Evolutionary conservation across 2,888 invertebrate genomes (phyloP), one percentile per base, ranked within the genome.

Genomic region (Apamea monoglypha): DNA sequence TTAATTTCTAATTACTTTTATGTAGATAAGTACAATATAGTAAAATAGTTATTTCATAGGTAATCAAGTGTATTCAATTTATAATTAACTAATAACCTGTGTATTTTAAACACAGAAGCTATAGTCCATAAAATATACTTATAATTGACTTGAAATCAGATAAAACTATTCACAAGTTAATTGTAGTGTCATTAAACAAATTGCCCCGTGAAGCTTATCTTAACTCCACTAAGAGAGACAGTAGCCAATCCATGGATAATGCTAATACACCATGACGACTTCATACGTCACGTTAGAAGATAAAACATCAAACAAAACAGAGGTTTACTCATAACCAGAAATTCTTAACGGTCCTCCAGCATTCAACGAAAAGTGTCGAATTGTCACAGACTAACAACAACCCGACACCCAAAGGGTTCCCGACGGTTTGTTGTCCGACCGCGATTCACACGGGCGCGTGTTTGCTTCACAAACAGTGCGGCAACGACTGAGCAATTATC

Each of bases 401-500:
- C 76, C 74, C 81, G 85, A 81, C 88, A 90, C 84, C 92, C 94
- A 94, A 94, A 94, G 93, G 92, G 92, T 92, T 91, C 90, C 94
- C 94, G 95, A 91, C 91, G 89, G 89, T 90, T 86, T 87, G 87
- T 88, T 90, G 82, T 88, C 77, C 88, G 81, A 91, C 81, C 88
- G 90, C 90, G 91, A 86, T 89, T 92, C 91, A 90, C 93, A 91
- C 91, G 88, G 88, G 92, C 92, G 92, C 88, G 89, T 96, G 94
- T 96, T 95, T 95, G 94, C 92, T 89, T 89, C 87, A 89, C 95
- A 96, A 96, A 96, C 95, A 95, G 86, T 90, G 93, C 95, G 94
- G 94, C 94, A 91, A 93, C 94, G 94, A 94, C 93, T 93, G 93
- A 95, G 92, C 96, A 96, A 96, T 96, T 96, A 96, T 95, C 96